Evolutionary conservation across 1,140 invertebrate species (phyloP), one percentile per base, ranked within the genome.

Genomic region (Drosophila navojoa): DNA sequence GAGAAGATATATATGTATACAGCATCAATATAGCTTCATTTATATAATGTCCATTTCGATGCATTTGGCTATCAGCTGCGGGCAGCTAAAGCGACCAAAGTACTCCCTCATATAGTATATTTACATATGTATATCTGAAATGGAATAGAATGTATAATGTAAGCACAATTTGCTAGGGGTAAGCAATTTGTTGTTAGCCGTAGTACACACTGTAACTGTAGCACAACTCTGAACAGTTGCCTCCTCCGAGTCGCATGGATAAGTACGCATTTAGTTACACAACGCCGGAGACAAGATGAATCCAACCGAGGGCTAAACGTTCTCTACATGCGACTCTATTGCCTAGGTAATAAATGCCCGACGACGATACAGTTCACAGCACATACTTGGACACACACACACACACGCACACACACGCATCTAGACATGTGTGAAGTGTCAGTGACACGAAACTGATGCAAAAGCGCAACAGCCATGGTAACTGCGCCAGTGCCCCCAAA

Each of bases 321-420:
- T 63, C 22, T 29, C 50, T 44, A 45, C 62, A 69, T 71, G 77
- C 50, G 60, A 67, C 67, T 78, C 71, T 62, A 75, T 81, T 81
- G 75, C 72, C 82, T 76, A 79, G 76, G 82, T 86, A 86, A 86
- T 86, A 87, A 86, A 86, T 86, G 82, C 78, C 79, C 64, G 58
- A 76, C 68, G 70, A 59, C 75, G 61, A 71, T 58, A 64, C 40
- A 63, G 29, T 45, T 50, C 57, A 60, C 52, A 49, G 59, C 77
- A 64, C 49, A 25, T 27, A 45, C 9, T 47, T 42, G 64, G 25
- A 64, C 38, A 47, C 19, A 22, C 19, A 22, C 38, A 47, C 19
- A 22, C 19, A 22, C 13, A 29, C 27, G 52, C 45, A 58, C 59
- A 44, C 32, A 57, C 50, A 69, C 32, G 10, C 40, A 45, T 38